Conservation (phyloP, 23 tunicate genomes). For the Aplidium turbinatum region DNA sequence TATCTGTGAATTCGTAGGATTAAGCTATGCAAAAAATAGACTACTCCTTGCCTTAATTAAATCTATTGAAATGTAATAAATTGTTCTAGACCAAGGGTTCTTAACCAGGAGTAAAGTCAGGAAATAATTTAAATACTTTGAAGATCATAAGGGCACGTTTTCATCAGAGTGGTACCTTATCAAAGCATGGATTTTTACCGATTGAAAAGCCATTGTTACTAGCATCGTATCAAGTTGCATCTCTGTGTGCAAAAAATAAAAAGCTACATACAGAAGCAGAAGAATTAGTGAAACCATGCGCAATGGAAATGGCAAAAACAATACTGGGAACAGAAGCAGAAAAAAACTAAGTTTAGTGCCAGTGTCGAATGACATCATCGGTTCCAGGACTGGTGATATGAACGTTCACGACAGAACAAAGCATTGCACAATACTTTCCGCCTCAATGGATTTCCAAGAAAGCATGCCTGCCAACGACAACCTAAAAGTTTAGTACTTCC, state of each 20-base stretch:
- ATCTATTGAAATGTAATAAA: no score
- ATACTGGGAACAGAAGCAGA: conserved; percentile 8
- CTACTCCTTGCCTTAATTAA: no score
- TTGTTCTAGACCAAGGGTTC: no score
- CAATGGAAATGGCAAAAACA: conserved; percentile 32
- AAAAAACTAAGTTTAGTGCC: conserved; percentile 27
- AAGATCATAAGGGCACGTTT: conserved; percentile 28
- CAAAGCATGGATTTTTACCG: conserved; percentile 27
- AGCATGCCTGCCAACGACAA: no score
- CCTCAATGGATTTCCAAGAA: no score
- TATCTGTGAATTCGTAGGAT: no score
- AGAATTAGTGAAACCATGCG: conserved; percentile 31
- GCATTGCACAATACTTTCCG: no score
- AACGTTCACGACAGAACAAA: no score
- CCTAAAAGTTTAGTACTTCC: no score
- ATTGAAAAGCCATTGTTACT: conserved; percentile 28
- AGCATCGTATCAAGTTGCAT: conserved; percentile 24
- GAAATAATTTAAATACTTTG: conserved; percentile 23
- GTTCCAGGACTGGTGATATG: conserved; percentile 30
- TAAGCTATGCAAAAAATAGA: no score
- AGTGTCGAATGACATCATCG: conserved; percentile 25
- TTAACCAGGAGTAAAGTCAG: conserved; percentile 32
- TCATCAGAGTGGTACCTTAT: conserved; percentile 25
- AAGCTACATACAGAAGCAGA: conserved; percentile 22
- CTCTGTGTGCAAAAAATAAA: conserved; percentile 27